Evolutionary conservation across 2,888 invertebrate species (phyloP), one percentile per base, ranked within the genome.

Genomic region (Tricholauxania praeusta): DNA sequence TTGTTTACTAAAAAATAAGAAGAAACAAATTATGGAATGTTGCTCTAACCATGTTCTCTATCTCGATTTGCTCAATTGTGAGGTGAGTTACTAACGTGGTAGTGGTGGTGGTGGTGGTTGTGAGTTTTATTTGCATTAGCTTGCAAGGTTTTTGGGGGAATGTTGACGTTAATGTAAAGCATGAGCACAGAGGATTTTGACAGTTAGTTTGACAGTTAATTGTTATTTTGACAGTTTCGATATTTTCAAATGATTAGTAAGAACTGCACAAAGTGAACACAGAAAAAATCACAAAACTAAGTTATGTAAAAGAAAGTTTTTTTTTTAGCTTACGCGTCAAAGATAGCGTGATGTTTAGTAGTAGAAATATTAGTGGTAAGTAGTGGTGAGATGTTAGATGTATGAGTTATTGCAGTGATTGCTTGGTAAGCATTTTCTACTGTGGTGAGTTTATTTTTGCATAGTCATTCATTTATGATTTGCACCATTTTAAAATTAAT

Each of bases 351-450:
- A 74, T 77, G 72, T 69, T 39, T 19, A 57, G 72, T 76, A 75
- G 67, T 72, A 69, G 72, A 76, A 72, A 76, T 72, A 70, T 73
- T 73, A 73, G 72, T 74, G 72, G 63, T 62, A 65, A 71, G 64
- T 39, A 39, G 39, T 39, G 39, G 39, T 39, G 39, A 39, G 52
- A 52, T 49, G 68, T 66, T 53, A 47, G n/a, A 15, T 39, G 53
- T 28, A 63, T 76, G 69, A 47, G 78, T 74, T 74, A 59, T 60
- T 67, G 52, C 15, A 28, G n/a, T 51, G 53, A 22, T 60, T 49
- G 60, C 60, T 51, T 68, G 57, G 39, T 64, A 48, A 17, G 65
- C 66, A 53, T 62, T 66, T 70, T 65, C 63, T 70, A 70, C 69
- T 51, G 72, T 71, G 64, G 71, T 71, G 65, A 71, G 52, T 68